A percentile compares a stretch with the other conserved stretches of the same genome.
Conservation (phyloP, 2,113 vertebrate species). For the Rhinopomastus cyanomelas region DNA sequence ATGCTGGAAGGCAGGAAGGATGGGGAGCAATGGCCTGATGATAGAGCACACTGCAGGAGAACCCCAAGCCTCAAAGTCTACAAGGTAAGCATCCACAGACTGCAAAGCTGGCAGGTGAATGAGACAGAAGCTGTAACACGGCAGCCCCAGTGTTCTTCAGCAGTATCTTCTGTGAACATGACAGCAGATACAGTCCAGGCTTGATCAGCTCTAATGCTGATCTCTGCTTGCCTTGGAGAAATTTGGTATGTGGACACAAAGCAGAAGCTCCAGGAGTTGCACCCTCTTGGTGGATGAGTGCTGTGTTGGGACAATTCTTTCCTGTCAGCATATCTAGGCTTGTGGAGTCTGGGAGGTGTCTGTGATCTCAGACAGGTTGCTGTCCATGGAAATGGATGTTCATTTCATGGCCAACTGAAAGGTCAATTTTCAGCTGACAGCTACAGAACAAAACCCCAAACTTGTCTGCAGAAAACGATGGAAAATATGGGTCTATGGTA, state of each 20-base stretch:
- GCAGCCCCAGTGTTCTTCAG: neutral
- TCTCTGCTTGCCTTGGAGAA: neutral
- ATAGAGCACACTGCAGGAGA: neutral
- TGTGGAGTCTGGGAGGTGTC: neutral
- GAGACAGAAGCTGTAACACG: neutral
- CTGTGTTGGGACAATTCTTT: neutral
- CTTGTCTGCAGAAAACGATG: neutral
- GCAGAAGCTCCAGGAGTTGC: neutral
- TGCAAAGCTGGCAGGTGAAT: neutral
- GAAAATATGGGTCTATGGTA: neutral
- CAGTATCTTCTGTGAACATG: neutral
- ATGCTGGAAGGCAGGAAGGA: fast-evolving
- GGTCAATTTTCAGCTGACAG: neutral
- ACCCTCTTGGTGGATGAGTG: neutral
- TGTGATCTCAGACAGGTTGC: neutral
- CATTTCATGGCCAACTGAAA: neutral
- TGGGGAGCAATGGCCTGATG: neutral
- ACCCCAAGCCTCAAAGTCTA: neutral
- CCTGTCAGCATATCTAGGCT: neutral
- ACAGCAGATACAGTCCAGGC: neutral
- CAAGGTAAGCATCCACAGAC: neutral
- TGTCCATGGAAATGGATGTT: neutral
- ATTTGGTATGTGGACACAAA: no score
- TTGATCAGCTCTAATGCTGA: neutral
- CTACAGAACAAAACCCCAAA: neutral